Conservation (phyloP, 2,113 vertebrate species). For the Uria aalge region DNA sequence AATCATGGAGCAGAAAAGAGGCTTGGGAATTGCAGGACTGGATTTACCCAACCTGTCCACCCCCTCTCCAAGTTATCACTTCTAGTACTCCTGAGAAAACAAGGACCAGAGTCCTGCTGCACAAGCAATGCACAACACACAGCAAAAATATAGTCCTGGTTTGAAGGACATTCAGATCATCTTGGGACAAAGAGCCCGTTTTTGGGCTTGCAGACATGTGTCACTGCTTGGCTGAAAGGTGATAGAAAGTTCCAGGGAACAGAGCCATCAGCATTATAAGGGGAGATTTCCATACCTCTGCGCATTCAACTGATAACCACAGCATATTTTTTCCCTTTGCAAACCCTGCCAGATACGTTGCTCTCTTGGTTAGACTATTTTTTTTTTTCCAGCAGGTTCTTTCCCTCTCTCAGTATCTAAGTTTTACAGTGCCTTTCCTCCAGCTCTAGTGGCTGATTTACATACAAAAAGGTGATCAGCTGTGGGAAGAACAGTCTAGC, state of each 20-base stretch:
- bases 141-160: neutral
- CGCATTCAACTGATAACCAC: neutral
- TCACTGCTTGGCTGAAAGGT: neutral
- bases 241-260: neutral
- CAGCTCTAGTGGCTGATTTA: constrained; percentile 4
- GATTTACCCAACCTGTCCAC: neutral
- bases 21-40: neutral
- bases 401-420: neutral
- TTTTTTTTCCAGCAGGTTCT: neutral
- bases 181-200: neutral
- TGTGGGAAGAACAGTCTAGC: constrained; percentile 35
- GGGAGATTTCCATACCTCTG: neutral
- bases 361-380: neutral
- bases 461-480: constrained; percentile 46
- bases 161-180: neutral
- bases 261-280: neutral
- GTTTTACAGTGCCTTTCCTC: constrained; percentile 5
- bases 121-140: neutral
- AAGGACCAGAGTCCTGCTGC: neutral
- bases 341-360: neutral
- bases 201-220: neutral
- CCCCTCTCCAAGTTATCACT: neutral
- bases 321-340: neutral
- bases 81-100: neutral
- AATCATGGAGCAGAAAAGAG: neutral